phyloP scores from a whole-genome alignment of 2,888 invertebrate genomes.

The Aquatica leii region DNA sequence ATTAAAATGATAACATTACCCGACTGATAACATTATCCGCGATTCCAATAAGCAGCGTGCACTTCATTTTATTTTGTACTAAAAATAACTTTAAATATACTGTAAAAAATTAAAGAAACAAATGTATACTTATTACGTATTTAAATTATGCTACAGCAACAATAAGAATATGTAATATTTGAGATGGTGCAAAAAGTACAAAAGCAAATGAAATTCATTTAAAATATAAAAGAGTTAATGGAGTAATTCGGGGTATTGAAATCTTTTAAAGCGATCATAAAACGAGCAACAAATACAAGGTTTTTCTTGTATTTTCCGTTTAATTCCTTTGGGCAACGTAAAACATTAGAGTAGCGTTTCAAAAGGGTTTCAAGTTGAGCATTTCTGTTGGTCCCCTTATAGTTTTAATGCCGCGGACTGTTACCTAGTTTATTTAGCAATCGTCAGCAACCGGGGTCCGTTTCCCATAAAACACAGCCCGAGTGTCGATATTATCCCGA shows the following conservation, averaged over 20 bases:
- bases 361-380: slow-evolving; percentile 33
- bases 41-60: too few species aligned
- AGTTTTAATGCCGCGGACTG: slow-evolving; percentile 52
- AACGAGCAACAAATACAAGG: slow-evolving; percentile 16
- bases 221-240: slow-evolving; percentile 5
- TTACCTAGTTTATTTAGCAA: slow-evolving; percentile 55
- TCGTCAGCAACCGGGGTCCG: slow-evolving; percentile 52
- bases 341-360: slow-evolving; percentile 30
- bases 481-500: slow-evolving; percentile 50
- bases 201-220: background rate
- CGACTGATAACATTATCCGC: too few species aligned
- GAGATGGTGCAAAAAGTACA: too few species aligned
- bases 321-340: slow-evolving; percentile 34
- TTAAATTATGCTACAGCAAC: too few species aligned
- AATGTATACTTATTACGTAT: too few species aligned
- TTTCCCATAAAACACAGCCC: slow-evolving; percentile 53
- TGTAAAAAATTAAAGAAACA: too few species aligned
- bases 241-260: slow-evolving; percentile 1
- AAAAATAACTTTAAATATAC: too few species aligned
- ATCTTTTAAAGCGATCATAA: slow-evolving; percentile 17
- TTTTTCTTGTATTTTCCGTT: slow-evolving; percentile 27
- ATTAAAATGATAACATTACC: too few species aligned
- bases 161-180: too few species aligned
- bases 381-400: slow-evolving; percentile 38
- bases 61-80: too few species aligned